These are phyloP conservation scores for Hypercompe scribonia DNA, from an alignment of 2,888 invertebrate genomes.

Conservation along the genomic window DNA sequence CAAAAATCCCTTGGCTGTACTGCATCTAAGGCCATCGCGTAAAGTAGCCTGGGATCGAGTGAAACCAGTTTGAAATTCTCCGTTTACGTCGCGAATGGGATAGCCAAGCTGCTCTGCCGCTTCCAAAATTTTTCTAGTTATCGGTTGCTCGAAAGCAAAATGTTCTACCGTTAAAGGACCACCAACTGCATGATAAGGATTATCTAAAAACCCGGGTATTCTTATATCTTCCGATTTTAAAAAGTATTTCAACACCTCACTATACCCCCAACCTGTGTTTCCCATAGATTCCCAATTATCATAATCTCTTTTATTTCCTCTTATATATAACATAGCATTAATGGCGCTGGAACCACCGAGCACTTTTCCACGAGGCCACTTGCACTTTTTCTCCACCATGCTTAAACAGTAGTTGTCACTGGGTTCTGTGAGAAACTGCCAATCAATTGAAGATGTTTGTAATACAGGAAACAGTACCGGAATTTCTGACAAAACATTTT, in stretches of 20 bases:
- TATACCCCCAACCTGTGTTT: constrained; percentile 92
- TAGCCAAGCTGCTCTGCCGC: constrained; percentile 91
- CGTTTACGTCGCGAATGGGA: constrained; percentile 91
- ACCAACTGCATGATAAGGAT: constrained; percentile 89
- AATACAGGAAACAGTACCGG: constrained; percentile 90
- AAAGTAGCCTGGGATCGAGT: constrained; percentile 92
- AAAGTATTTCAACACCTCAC: constrained; percentile 91
- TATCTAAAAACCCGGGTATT: constrained; percentile 86
- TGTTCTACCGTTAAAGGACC: constrained; percentile 92
- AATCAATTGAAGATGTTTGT: constrained; percentile 91
- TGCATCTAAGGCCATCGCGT: constrained; percentile 92
- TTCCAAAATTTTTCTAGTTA: constrained; percentile 89
- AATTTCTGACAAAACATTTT: constrained; percentile 90
- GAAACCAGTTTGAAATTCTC: constrained; percentile 92
- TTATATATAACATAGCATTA: constrained; percentile 96
- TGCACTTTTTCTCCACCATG: constrained; percentile 88
- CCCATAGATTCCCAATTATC: constrained; percentile 94
- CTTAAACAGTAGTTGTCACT: constrained; percentile 89
- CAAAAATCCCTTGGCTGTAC: constrained; percentile 93
- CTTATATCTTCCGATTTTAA: constrained; percentile 92
- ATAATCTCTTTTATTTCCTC: constrained; percentile 94
- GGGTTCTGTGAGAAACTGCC: constrained; percentile 93
- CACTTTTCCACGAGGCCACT: constrained; percentile 93
- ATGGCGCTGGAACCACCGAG: constrained; percentile 93
- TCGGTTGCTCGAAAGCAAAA: constrained; percentile 89